These are phyloP conservation scores for sheep (Ovis aries) DNA, from an alignment of 2,113 vertebrate species.

Conservation along the genomic window ARS-UI_Ramb_v3.0 NC_056067.1:54235501-54236000, in stretches of 20 bases:
- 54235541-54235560: constrained; percentile 89
- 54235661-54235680: neutral
- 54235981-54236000: neutral
- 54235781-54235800: neutral
- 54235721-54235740: neutral
- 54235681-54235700: neutral
- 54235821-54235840: neutral
- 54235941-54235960: neutral
- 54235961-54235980: neutral
- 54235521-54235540: rapidly evolving
- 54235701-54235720: neutral
- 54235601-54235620: constrained; percentile 93
- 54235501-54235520: neutral
- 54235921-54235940: neutral
- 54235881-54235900: neutral
- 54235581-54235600: constrained; percentile 91
- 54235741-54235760: rapidly evolving
- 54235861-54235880: neutral
- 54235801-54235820: neutral
- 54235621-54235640: constrained; percentile 88
- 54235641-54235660: neutral
- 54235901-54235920: neutral
- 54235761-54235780: rapidly evolving
- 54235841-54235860: neutral
- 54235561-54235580: constrained; percentile 98